These are phyloP conservation scores for Nymphicus hollandicus DNA, from an alignment of 2,113 vertebrate genomes.

Conservation along the genomic window DNA sequence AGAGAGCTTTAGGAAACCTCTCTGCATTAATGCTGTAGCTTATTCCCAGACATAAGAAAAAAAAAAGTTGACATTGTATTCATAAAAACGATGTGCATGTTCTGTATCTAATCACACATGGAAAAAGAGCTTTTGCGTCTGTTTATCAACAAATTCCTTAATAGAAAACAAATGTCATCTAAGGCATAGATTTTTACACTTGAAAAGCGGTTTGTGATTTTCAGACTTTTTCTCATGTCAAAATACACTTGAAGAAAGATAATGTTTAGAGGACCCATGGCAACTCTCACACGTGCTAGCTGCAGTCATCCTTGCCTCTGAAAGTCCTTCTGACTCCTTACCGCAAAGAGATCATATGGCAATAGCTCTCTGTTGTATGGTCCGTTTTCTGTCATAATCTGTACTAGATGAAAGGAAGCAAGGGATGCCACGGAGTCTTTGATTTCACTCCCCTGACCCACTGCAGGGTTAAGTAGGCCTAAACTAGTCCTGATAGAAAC, in stretches of 20 bases:
- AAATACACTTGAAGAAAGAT: not conserved
- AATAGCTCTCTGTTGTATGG: not conserved
- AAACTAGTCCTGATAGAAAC: not conserved
- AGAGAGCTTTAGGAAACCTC: not conserved
- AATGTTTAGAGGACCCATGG: not conserved
- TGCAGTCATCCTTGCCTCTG: not conserved
- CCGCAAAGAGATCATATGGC: not conserved
- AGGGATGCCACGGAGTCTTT: not conserved
- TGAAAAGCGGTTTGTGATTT: not conserved
- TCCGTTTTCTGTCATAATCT: not conserved
- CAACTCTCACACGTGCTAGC: not conserved
- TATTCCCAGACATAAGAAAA: not conserved
- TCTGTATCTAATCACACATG: not conserved
- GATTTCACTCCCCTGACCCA: not conserved
- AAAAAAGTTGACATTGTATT: not conserved
- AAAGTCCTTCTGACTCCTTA: not conserved
- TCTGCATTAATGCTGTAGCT: not conserved
- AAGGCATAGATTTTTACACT: not conserved
- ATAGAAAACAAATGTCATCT: not conserved
- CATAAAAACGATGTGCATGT: not conserved
- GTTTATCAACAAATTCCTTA: not conserved
- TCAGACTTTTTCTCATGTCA: not conserved
- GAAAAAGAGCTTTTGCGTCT: not conserved
- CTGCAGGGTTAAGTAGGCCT: not conserved
- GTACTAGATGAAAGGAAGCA: not conserved